Evolutionary conservation across 2,888 invertebrate genomes (phyloP).

Genomic region (Oligia fasciuncula): DNA sequence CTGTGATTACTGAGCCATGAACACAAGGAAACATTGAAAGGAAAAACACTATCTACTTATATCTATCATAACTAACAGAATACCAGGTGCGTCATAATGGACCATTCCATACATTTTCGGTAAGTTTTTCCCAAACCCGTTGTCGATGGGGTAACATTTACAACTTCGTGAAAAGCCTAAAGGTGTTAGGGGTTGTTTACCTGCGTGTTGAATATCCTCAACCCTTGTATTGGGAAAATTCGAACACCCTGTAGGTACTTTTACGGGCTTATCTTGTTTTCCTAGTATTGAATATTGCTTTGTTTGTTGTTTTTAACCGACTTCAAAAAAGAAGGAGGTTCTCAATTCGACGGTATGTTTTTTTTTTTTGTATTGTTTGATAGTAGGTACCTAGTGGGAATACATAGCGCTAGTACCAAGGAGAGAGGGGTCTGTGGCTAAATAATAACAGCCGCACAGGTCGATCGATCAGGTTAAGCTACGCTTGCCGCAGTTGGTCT

Average conservation of each 20-base stretch:
- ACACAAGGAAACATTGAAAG: background rate
- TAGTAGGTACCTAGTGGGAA: no score
- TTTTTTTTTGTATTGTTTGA: slow-evolving; percentile 7
- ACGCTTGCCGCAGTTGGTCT: no score
- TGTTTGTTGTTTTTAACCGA: background rate
- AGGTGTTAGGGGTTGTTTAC: slow-evolving; percentile 51
- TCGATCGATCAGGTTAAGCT: no score
- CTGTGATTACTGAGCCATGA: background rate
- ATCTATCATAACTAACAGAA: background rate
- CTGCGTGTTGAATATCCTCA: slow-evolving; percentile 48
- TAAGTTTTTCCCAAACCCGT: slow-evolving; percentile 28
- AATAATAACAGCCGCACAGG: no score
- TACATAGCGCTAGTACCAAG: no score
- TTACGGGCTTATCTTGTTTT: slow-evolving; percentile 24
- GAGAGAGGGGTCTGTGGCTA: no score
- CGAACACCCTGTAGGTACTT: slow-evolving; percentile 7
- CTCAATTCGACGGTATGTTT: no score
- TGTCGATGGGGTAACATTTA: slow-evolving; percentile 49
- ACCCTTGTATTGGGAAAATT: slow-evolving; percentile 39
- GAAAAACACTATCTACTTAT: background rate
- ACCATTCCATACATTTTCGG: slow-evolving; percentile 38
- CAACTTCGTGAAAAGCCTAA: slow-evolving; percentile 44
- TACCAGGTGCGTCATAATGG: slow-evolving; percentile 26
- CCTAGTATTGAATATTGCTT: slow-evolving; percentile 21
- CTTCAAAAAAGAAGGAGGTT: no score